Base-by-base conservation (phyloP, 1,140 invertebrate species). In the Anagrus nilaparvatae region DNA sequence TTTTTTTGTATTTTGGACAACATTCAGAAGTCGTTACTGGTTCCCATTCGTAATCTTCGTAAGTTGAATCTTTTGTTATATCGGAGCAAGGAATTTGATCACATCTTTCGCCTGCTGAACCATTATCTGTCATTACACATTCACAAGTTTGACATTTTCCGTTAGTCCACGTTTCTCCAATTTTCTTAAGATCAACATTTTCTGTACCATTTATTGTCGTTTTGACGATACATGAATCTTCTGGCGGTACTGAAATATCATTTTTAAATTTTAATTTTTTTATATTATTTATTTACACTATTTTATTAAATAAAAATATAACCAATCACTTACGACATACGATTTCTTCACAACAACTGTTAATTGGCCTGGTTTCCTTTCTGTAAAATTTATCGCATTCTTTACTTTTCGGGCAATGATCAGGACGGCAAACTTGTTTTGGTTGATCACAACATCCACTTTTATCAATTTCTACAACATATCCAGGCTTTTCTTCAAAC, bases 361-460 rank as follows among this genome's bases (percentile, higher is more conserved):
- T 72, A 1, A 53, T 37, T 16, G 61, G 50, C n/a, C 51, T 57
- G 3, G 58, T 59, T 14, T 65, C 59, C 2, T 74, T 42, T 4
- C 65, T 64, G 40, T 81, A 71, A 55, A 74, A 78, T 36, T 75
- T 51, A 1, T 68, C 65, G 50, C 85, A 89, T 9, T 50, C 51
- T 3, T 72, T 61, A 23, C 58, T 47, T 3, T 63, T 24, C 4
- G 78, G 81, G 56, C 84, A 87, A 1, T 57, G 69, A 19, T 75
- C 69, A 5, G 62, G 60, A 17, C 73, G 67, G 45, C 85, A 89
- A 2, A 76, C 51, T 21, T 72, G 60, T 24, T 70, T 59, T 3
- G 71, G 61, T 16, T 64, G 65, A 1, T 80, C 77, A 54, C 85
- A 88, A 55, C 85, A 88, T 3, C 81, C 82, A 23, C 68, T 68